phyloP scores from a whole-genome alignment of 2,888 invertebrate genomes.

The Aphrophora alni region DNA sequence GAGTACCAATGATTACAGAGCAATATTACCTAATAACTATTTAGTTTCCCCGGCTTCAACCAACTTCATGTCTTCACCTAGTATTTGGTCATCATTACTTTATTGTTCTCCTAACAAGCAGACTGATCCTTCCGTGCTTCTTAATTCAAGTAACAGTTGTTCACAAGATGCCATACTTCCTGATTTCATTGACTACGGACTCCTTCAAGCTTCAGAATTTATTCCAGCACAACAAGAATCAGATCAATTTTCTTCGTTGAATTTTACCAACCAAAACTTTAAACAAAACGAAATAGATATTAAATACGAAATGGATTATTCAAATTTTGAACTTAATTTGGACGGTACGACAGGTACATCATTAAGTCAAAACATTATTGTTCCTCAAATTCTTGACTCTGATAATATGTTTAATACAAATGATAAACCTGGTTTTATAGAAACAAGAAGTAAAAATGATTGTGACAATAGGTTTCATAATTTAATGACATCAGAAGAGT shows the following conservation, averaged over 20 bases:
- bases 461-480: not conserved
- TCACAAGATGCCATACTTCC: not conserved
- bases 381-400: not conserved
- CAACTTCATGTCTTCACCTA: not conserved
- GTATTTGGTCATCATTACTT: not conserved
- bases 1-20: not conserved
- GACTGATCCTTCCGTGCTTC: not conserved
- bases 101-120: not conserved
- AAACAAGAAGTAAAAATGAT: not conserved
- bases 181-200: not conserved
- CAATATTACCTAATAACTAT: not conserved
- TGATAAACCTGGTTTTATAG: not conserved
- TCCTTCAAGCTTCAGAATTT: not conserved
- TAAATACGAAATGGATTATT: not conserved
- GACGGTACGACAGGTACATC: not conserved
- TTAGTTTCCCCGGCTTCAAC: not conserved
- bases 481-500: conserved; percentile 25
- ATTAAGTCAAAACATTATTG: not conserved
- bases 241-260: not conserved
- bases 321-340: not conserved
- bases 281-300: not conserved
- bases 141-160: not conserved
- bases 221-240: not conserved
- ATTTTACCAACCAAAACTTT: not conserved
- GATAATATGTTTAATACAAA: not conserved